phyloP scores from a whole-genome alignment of 2,888 invertebrate genomes.

The Pandemis cinnamomeana region DNA sequence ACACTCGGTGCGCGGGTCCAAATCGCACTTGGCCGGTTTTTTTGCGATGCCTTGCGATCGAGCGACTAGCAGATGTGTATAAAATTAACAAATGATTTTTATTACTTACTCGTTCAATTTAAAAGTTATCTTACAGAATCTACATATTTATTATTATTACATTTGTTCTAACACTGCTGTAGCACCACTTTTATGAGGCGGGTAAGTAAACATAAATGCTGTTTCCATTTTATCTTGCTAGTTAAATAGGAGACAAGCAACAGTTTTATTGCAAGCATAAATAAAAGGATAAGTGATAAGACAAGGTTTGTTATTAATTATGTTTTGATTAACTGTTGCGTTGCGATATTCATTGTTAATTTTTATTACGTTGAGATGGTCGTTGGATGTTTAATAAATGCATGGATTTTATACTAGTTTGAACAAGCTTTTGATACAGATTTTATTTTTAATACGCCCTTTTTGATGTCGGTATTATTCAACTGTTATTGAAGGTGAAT shows the following conservation, averaged over 20 bases:
- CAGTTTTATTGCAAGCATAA: neutral
- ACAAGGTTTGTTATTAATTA: too few relatives aligned
- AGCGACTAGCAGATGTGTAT: too few relatives aligned
- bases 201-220: neutral
- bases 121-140: neutral
- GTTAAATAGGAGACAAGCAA: neutral
- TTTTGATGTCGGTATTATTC: too few relatives aligned
- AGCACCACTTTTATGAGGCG: neutral
- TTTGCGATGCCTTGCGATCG: too few relatives aligned
- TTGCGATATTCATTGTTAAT: neutral
- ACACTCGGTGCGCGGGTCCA: too few relatives aligned
- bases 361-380: neutral
- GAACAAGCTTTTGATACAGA: too few relatives aligned
- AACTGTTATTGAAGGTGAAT: too few relatives aligned
- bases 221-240: neutral
- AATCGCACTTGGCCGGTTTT: too few relatives aligned
- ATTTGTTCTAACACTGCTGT: neutral
- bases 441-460: too few relatives aligned
- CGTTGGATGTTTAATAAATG: too few relatives aligned
- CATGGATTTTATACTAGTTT: too few relatives aligned
- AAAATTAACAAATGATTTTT: neutral
- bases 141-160: conserved; percentile 8
- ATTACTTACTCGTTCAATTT: neutral
- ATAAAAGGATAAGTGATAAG: neutral
- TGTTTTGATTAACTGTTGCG: neutral